Conservation (phyloP, 1,140 invertebrate genomes). For the Brachionus rubens region DNA sequence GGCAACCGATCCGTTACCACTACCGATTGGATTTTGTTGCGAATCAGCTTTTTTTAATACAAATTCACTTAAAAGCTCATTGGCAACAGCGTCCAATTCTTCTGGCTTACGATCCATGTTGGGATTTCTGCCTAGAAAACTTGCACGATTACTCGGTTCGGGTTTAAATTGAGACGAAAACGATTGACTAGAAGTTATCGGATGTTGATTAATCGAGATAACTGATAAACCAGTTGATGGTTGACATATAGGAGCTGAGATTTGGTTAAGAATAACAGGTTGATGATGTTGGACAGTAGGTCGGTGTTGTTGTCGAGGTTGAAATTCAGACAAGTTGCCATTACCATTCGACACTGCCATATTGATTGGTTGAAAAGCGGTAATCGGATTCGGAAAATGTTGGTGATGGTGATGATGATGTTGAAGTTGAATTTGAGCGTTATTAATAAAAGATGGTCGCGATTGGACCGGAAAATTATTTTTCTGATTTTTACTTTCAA, state of each 20-base stretch:
- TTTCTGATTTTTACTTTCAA: neutral
- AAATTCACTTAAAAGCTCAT: slow-evolving; percentile 41
- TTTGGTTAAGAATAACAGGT: neutral
- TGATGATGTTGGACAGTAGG: neutral
- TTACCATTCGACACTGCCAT: neutral
- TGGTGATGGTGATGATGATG: slow-evolving; percentile 29
- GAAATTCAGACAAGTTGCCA: slow-evolving; percentile 16
- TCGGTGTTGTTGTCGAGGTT: neutral
- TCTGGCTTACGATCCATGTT: slow-evolving; percentile 36
- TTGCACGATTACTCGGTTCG: slow-evolving; percentile 13
- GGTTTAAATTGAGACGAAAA: slow-evolving; percentile 36
- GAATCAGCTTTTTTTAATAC: slow-evolving; percentile 24
- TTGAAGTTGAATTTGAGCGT: neutral
- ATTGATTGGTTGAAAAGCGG: neutral
- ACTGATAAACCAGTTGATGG: slow-evolving; percentile 27
- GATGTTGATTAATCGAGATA: slow-evolving; percentile 20
- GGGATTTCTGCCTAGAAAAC: slow-evolving; percentile 6
- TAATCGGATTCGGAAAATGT: slow-evolving; percentile 8
- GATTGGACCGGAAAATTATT: slow-evolving; percentile 8
- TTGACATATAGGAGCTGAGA: slow-evolving; percentile 24
- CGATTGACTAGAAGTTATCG: slow-evolving; percentile 41
- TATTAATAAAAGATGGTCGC: slow-evolving; percentile 24
- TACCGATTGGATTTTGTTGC: neutral
- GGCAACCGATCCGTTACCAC: neutral
- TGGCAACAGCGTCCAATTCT: slow-evolving; percentile 43